These are phyloP conservation scores for Lithophane semibrunnea DNA, from an alignment of 2,888 invertebrate species.

Conservation along the genomic window DNA sequence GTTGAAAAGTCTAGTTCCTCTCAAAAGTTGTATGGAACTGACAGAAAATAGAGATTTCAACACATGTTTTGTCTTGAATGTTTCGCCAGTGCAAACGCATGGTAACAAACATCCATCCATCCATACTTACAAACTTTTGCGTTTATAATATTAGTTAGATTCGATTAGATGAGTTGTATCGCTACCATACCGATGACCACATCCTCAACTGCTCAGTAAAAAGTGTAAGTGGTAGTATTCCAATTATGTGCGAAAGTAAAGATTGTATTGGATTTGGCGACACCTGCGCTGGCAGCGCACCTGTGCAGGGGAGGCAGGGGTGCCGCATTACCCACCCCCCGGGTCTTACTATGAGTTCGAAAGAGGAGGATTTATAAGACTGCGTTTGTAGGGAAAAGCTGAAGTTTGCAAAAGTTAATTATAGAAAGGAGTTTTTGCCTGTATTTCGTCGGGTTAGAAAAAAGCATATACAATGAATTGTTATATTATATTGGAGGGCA, in stretches of 20 bases:
- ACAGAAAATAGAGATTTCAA: too few species aligned
- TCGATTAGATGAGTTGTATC: background rate
- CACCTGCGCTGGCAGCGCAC: slow-evolving; percentile 64
- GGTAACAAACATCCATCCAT: too few species aligned
- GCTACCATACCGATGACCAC: background rate
- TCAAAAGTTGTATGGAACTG: too few species aligned
- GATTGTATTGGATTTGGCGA: slow-evolving; percentile 67
- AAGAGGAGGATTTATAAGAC: background rate
- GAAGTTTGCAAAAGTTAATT: background rate
- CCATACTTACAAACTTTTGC: too few species aligned
- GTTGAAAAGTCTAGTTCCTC: too few species aligned
- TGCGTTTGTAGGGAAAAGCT: background rate
- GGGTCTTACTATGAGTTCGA: slow-evolving; percentile 41
- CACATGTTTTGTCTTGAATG: too few species aligned
- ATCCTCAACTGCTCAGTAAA: slow-evolving; percentile 6
- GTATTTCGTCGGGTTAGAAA: background rate
- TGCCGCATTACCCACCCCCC: slow-evolving; percentile 27
- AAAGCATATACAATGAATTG: background rate
- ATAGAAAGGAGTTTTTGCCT: background rate
- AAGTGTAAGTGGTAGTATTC: slow-evolving; percentile 39
- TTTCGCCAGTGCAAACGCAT: too few species aligned
- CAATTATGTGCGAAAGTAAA: slow-evolving; percentile 76
- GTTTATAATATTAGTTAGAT: too few species aligned
- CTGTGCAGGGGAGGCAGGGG: slow-evolving; percentile 54
- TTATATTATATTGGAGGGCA: background rate